Evolutionary conservation across 2,113 vertebrate species (phyloP), one percentile per base, ranked within the genome.

Genomic region (Thamnaconus septentrionalis): DNA sequence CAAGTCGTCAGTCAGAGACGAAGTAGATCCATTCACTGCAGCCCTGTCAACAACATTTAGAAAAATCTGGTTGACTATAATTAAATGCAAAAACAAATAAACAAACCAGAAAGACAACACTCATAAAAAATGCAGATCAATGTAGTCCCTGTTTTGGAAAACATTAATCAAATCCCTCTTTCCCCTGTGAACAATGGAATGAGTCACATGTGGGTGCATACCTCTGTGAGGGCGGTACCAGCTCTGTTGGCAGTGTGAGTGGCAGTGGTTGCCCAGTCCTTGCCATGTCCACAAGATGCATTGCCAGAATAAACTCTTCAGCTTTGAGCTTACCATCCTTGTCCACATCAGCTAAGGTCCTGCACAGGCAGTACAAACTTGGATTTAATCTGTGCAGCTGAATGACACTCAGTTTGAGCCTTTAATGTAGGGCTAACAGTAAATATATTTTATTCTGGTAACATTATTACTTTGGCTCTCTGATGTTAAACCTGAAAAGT

Each of bases 291-390:
- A 95, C 96, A 41, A 99, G 92, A 66, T 99, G 95, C 97, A 98
- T 98, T 0, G 96, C 96, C 73, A 99, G 87, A 69, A 98, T 95
- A 84, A 98, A 98, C 88, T 99, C 97, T n/a, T 99, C 97, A 0
- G 94, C 96, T 73, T 89, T 96, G 11, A 99, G 89, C 72, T 98
- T 98, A 10, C 97, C 97, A 3, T 99, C 95, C 64, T 95, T 94
- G 84, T 98, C 94, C 11, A 97, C 86, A 77, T 99, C 97, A 65
- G 97, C 92, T 68, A 99, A 87, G 59, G 89, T 96, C 97, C 97
- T 99, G 73, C 3, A 12, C 31, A 56, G 64, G 18, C 31, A 53
- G 4, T 8, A 41, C 4, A 41, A 61, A 31, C 0, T 39, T 40
- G 11, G 39, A 40, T 51, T 47, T 12, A 41, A 4, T 40, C 31